phyloP scores from a whole-genome alignment of 2,888 invertebrate species.

The Saturnia japonica region DNA sequence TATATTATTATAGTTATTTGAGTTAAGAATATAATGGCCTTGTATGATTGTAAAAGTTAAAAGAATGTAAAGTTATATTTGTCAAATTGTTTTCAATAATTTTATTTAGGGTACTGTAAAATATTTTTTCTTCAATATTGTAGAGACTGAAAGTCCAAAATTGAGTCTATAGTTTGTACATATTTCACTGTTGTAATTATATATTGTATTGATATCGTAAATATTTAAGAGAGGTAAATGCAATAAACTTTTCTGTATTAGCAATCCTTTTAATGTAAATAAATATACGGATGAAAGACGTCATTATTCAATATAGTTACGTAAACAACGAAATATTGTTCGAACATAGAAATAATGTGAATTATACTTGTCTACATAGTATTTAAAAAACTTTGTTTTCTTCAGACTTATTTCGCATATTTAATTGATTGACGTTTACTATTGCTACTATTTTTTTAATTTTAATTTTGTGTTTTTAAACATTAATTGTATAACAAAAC shows the following conservation, averaged over 20 bases:
- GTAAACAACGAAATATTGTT: constrained; percentile 29
- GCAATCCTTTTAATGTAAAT: constrained; percentile 69
- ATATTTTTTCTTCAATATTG: constrained; percentile 65
- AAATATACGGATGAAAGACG: constrained; percentile 56
- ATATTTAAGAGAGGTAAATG: constrained; percentile 75
- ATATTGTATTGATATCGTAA: constrained; percentile 70
- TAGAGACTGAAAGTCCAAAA: constrained; percentile 82
- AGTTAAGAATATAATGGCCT: constrained; percentile 64
- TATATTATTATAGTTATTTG: constrained; percentile 25
- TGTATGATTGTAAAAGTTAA: constrained; percentile 67
- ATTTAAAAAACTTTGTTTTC: constrained; percentile 1
- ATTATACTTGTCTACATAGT: constrained; percentile 2
- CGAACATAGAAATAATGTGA: background rate
- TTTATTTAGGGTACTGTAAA: constrained; percentile 43
- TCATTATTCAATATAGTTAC: constrained; percentile 40
- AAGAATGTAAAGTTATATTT: constrained; percentile 57
- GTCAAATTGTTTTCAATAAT: constrained; percentile 55
- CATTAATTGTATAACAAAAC: constrained; percentile 10
- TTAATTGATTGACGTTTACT: background rate
- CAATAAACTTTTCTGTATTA: constrained; percentile 79
- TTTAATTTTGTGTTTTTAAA: constrained; percentile 5
- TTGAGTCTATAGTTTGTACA: constrained; percentile 82
- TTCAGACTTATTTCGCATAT: background rate
- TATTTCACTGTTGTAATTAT: constrained; percentile 78
- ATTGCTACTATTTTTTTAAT: background rate